These are phyloP conservation scores for Epizoanthus illoricatus DNA, from an alignment of 92 coral and sea anemone species.

Conservation along the genomic window DNA sequence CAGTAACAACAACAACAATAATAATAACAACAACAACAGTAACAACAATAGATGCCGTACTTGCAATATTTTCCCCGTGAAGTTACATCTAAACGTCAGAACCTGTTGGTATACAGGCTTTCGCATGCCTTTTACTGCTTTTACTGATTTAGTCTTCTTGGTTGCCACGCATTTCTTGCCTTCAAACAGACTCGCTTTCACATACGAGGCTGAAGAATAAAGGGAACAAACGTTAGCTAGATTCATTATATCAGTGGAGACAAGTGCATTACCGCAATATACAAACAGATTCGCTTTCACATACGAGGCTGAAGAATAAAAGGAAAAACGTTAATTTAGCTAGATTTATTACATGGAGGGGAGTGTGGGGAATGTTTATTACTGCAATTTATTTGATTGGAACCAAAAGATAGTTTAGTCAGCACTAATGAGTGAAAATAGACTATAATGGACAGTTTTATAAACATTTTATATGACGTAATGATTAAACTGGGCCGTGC, in stretches of 20 bases:
- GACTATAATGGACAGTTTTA: too few relatives aligned
- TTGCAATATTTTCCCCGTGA: conserved; percentile 5
- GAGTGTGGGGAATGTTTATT: too few relatives aligned
- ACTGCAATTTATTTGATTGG: too few relatives aligned
- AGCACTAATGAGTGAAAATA: too few relatives aligned
- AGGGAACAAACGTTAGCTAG: not conserved
- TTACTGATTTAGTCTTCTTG: not conserved
- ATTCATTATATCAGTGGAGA: too few relatives aligned
- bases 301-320: not conserved
- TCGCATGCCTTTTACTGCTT: not conserved
- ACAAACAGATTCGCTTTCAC: not conserved
- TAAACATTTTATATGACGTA: too few relatives aligned
- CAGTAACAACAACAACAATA: too few relatives aligned
- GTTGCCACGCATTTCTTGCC: not conserved
- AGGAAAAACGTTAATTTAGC: not conserved
- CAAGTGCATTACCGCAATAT: too few relatives aligned
- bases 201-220: not conserved
- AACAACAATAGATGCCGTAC: not conserved
- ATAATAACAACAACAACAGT: too few relatives aligned
- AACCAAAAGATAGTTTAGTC: too few relatives aligned
- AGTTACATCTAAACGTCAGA: not conserved
- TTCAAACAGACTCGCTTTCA: not conserved
- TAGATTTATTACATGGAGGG: not conserved
- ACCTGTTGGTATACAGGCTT: conserved; percentile 8
- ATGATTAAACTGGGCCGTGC: too few relatives aligned